Base-by-base conservation (phyloP, 1,140 invertebrate species). In the Panagrolaimus sp. region DNA sequence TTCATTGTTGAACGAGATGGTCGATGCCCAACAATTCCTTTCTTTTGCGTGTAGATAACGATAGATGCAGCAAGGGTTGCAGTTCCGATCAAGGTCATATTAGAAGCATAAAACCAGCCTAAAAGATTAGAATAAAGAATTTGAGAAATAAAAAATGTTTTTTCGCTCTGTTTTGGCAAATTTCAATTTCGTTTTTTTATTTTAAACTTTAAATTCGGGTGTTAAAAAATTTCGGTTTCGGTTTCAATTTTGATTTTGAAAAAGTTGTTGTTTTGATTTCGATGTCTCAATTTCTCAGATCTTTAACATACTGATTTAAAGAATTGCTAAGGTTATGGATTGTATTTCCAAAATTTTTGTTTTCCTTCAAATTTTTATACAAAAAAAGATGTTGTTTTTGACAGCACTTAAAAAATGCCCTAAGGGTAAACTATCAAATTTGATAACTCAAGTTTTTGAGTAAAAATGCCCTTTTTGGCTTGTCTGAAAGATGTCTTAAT, bases 41-140 rank as follows among this genome's bases (percentile, higher is more conserved):
- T 71, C 70, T 75, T 75, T 43, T 75, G 74, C 1, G 77, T 63
- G 38, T 73, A 74, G 43, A 75, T 75, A 4, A 75, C 74, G 57
- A 70, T 47, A 20, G 74, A 69, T 20, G 75, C 47, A 13, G 61
- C 68, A 9, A 77, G 63, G 7, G 75, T 77, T 13, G 70, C 71
- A 4, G 31, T 23, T 9, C 75, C 65, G n/a, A 75, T 75, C 42
- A 75, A 64, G 9, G 69, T 63, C 66, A 77, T 75, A 67, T 75
- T 74, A 1, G 57, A 74, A 11, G 67, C 67, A 66, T 77, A 75
- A 66, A 75, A 75, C 74, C 74, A 76, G 14, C 72, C 67, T 70
- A 8, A 62, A 71, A n/a, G n/a, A n/a, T n/a, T n/a, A n/a, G n/a
- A 70, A 38, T 23, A n/a, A 45, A 31, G 7, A 14, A 2, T 53